These are phyloP conservation scores for Drosophila varians DNA, from an alignment of 1,140 invertebrate genomes.

Conservation along the genomic window DNA sequence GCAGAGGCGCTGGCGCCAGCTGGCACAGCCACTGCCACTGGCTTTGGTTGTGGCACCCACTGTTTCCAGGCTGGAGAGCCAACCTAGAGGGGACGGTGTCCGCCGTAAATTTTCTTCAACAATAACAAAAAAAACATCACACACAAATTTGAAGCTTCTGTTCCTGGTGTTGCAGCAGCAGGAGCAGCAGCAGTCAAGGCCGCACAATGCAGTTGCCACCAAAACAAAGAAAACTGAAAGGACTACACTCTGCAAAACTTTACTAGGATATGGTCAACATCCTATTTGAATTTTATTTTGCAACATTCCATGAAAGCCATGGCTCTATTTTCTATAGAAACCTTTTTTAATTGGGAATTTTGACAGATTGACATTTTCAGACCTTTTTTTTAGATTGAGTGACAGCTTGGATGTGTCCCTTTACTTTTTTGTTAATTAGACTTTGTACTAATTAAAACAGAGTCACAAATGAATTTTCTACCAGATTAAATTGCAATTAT, in stretches of 20 bases:
- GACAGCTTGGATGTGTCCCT: too few species aligned
- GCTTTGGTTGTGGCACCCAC: neutral
- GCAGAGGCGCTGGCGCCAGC: constrained; percentile 61
- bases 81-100: neutral
- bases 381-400: neutral
- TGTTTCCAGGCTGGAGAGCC: neutral
- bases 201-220: constrained; percentile 26
- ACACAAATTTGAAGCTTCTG: constrained; percentile 39
- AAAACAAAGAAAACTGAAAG: neutral
- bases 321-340: neutral
- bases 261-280: neutral
- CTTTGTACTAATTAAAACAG: too few species aligned
- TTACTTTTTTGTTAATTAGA: too few species aligned
- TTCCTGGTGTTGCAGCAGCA: constrained; percentile 14
- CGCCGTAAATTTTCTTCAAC: constrained; percentile 34
- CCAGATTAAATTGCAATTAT: too few species aligned
- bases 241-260: neutral
- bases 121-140: constrained; percentile 31
- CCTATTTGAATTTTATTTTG: too few species aligned
- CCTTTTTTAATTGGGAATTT: neutral
- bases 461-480: too few species aligned
- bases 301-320: too few species aligned
- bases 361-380: neutral
- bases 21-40: constrained; percentile 46
- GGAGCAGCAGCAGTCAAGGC: constrained; percentile 18